A percentile compares a stretch with the other conserved stretches of the same genome.
These are phyloP conservation scores for Lepisosteus oculatus DNA, from an alignment of 2,113 vertebrate species.

Conservation along the genomic window DNA sequence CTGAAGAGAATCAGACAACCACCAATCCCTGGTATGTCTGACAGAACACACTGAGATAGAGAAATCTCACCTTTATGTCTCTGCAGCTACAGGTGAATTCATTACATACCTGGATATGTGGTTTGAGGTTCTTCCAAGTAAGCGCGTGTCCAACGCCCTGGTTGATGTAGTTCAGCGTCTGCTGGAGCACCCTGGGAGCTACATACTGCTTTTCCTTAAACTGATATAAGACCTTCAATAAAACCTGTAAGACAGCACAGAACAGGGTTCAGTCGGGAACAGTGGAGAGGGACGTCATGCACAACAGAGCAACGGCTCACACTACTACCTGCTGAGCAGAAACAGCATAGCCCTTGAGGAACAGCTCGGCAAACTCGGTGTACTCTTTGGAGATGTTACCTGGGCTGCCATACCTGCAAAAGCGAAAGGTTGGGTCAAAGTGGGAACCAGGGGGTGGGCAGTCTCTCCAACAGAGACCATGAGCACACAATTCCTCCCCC, in stretches of 20 bases:
- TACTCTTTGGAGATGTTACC: constrained; percentile 99
- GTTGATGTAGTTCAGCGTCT: constrained; percentile 96
- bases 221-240: constrained; percentile 95
- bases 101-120: constrained; percentile 86
- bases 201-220: constrained; percentile 97
- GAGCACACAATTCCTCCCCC: constrained; percentile 17
- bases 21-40: no score
- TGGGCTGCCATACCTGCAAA: constrained; percentile 89
- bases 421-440: neutral
- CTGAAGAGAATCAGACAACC: no score
- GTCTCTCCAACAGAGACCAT: neutral
- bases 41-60: no score
- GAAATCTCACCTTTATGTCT: no score
- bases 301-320: neutral
- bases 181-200: constrained; percentile 94
- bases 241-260: constrained; percentile 65
- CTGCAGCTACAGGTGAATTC: neutral
- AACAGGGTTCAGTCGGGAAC: no score
- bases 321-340: constrained; percentile 84
- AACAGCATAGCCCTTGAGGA: constrained; percentile 95
- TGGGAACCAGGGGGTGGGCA: neutral
- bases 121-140: constrained; percentile 97
- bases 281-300: neutral
- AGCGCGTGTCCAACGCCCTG: constrained; percentile 94
- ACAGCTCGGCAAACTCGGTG: constrained; percentile 94